Evolutionary conservation across 2,797 vertebrate genomes (phyloP).

Genomic region (Hylomyscus alleni): DNA sequence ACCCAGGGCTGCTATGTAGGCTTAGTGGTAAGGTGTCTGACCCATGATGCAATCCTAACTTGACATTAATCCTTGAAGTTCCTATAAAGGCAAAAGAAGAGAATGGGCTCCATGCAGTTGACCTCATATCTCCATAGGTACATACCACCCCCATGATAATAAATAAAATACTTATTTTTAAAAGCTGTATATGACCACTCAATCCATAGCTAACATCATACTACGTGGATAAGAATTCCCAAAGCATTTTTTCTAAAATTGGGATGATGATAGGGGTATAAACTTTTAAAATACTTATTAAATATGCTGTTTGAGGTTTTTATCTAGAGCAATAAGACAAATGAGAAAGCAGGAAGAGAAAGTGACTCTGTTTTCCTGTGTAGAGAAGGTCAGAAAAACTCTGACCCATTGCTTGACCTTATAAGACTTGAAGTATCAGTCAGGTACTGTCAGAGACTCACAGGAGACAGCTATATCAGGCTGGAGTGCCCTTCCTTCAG

Average conservation of each 20-base stretch:
- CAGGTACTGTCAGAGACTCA: too few species aligned
- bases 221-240: background rate
- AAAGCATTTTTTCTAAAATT: background rate
- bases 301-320: background rate
- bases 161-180: background rate
- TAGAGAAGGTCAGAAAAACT: background rate
- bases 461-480: too few species aligned
- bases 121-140: background rate
- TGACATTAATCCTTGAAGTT: background rate
- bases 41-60: background rate
- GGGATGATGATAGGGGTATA: background rate
- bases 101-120: background rate
- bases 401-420: background rate
- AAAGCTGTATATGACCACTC: background rate
- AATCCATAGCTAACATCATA: background rate
- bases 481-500: too few species aligned
- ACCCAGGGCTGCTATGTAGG: too few species aligned
- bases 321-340: background rate
- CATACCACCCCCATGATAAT: background rate
- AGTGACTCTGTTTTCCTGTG: background rate
- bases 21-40: background rate
- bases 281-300: background rate
- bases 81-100: background rate
- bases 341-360: background rate
- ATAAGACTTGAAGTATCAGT: too few species aligned